Evolutionary conservation across 1,140 invertebrate species (phyloP).

Genomic region (Panagrolaimus sp.): DNA sequence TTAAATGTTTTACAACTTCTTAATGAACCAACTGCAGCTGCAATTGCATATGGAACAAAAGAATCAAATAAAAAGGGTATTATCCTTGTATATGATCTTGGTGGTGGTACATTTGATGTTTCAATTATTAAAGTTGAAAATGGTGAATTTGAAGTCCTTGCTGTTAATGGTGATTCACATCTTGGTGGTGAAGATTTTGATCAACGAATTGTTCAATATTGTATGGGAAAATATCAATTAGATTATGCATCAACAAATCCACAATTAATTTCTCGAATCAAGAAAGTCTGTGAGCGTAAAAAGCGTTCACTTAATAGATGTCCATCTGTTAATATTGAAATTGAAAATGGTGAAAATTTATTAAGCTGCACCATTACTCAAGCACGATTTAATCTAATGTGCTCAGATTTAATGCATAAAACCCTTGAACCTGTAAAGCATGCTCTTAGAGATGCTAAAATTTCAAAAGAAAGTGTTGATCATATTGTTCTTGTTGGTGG

Average conservation of each 20-base stretch:
- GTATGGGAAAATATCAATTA: slow-evolving; percentile 80
- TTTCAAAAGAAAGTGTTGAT: slow-evolving; percentile 83
- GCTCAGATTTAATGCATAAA: slow-evolving; percentile 84
- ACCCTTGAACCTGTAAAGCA: slow-evolving; percentile 92
- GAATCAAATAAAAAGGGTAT: slow-evolving; percentile 70
- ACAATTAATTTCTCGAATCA: slow-evolving; percentile 97
- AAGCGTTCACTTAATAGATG: slow-evolving; percentile 67
- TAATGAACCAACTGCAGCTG: slow-evolving; percentile 74
- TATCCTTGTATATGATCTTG: slow-evolving; percentile 77
- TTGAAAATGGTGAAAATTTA: slow-evolving; percentile 91
- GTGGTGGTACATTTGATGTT: slow-evolving; percentile 71
- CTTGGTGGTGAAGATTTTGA: slow-evolving; percentile 15
- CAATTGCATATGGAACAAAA: slow-evolving; percentile 75
- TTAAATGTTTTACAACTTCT: slow-evolving; percentile 80
- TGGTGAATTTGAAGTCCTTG: slow-evolving; percentile 66
- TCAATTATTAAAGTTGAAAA: slow-evolving; percentile 81
- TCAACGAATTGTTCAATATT: slow-evolving; percentile 75
- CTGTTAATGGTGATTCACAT: slow-evolving; percentile 62
- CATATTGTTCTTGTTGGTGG: slow-evolving; percentile 96
- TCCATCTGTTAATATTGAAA: slow-evolving; percentile 95
- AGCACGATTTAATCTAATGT: slow-evolving; percentile 89
- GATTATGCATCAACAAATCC: slow-evolving; percentile 92
- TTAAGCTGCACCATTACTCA: slow-evolving; percentile 90
- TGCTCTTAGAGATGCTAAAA: slow-evolving; percentile 90
- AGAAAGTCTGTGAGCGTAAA: slow-evolving; percentile 94